Conservation (phyloP, 2,113 vertebrate genomes). For the Carassius gibelio region DNA sequence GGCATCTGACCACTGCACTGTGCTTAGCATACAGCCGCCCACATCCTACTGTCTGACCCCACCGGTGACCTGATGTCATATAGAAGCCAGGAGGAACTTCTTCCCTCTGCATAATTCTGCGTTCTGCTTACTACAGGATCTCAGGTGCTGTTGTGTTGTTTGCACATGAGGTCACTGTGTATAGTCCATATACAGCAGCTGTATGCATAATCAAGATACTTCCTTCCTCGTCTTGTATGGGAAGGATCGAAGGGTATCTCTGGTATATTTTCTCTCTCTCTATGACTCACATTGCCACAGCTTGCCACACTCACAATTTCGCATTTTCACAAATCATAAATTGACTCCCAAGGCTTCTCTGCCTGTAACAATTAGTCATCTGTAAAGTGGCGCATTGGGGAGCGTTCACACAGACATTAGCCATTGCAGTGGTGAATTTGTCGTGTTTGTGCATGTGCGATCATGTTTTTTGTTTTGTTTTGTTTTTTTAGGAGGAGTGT, state of each 20-base stretch:
- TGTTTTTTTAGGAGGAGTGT: conserved; percentile 67
- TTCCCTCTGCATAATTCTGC: conserved; percentile 25
- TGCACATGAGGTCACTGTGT: conserved; percentile 8
- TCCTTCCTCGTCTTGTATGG: background rate
- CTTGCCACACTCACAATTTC: background rate
- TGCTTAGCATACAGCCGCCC: conserved; percentile 37
- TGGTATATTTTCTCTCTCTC: background rate
- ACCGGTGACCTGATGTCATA: conserved; percentile 24
- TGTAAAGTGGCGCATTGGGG: conserved; percentile 64
- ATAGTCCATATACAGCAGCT: background rate
- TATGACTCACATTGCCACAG: conserved; percentile 19
- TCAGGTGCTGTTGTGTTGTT: conserved; percentile 6
- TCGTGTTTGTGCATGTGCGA: conserved; percentile 26
- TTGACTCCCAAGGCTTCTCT: conserved; percentile 47
- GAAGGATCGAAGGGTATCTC: background rate
- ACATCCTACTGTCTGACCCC: conserved; percentile 7
- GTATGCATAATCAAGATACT: conserved; percentile 17
- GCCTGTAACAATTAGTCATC: conserved; percentile 69
- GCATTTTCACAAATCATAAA: conserved; percentile 47
- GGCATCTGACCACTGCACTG: conserved; percentile 28
- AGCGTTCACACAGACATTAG: conserved; percentile 68
- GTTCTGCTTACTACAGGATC: conserved; percentile 6
- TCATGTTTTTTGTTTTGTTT: conserved; percentile 54
- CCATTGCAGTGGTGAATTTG: conserved; percentile 66
- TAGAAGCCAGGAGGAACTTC: conserved; percentile 12